A percentile compares a stretch with the other conserved stretches of the same genome.
These are phyloP conservation scores for Todiramphus saurophagus DNA, from an alignment of 2,113 vertebrate species.

Conservation along the genomic window DNA sequence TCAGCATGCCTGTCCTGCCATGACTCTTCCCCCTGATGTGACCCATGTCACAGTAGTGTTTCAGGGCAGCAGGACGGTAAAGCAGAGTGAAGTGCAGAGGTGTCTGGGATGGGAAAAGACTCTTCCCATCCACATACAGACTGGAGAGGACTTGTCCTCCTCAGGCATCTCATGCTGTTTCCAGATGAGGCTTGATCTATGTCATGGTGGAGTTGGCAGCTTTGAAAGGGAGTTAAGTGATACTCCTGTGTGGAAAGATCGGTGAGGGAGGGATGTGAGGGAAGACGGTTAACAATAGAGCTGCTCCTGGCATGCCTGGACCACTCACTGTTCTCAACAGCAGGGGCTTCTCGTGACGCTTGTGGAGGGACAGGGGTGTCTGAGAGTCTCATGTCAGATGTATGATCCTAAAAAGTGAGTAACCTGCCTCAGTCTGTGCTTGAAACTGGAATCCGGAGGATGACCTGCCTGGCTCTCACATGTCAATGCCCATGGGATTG, in stretches of 20 bases:
- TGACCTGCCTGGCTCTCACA: neutral
- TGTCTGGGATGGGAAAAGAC: neutral
- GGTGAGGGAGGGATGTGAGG: neutral
- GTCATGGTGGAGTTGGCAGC: neutral
- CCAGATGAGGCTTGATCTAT: neutral
- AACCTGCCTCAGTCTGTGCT: neutral
- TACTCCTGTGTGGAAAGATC: neutral
- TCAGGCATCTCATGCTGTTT: neutral
- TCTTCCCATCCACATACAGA: neutral
- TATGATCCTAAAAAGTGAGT: neutral
- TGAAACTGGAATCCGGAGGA: neutral
- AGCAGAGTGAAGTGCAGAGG: neutral
- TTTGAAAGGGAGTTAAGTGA: neutral
- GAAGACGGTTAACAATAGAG: neutral
- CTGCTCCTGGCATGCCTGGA: neutral
- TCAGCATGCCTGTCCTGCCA: neutral
- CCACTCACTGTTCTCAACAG: neutral
- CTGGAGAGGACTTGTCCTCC: neutral
- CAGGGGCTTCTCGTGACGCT: accelerated
- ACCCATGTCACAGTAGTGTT: neutral
- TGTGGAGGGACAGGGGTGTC: neutral
- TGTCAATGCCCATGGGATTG: neutral
- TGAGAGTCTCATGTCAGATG: neutral
- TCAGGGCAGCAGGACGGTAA: neutral
- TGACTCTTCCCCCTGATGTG: neutral